phyloP scores from a whole-genome alignment of 2,888 invertebrate genomes.

The Sthenelais limicola region DNA sequence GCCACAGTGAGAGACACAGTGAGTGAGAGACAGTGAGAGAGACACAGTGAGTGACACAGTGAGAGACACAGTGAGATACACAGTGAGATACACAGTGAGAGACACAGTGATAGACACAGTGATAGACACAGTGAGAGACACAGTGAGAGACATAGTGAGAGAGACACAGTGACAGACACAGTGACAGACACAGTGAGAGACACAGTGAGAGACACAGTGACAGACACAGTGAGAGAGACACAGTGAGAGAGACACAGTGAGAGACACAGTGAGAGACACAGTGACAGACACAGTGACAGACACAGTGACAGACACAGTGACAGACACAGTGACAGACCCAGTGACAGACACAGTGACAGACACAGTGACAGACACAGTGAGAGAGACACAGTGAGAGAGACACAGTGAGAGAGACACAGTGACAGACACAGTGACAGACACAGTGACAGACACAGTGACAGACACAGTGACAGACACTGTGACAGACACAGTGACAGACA shows the following conservation, averaged over 20 bases:
- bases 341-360: too few species aligned
- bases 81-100: too few species aligned
- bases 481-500: too few species aligned
- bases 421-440: too few species aligned
- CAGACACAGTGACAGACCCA: not conserved
- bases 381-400: too few species aligned
- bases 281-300: not conserved
- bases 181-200: not conserved
- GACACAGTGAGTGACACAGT: not conserved
- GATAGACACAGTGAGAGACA: too few species aligned
- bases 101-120: too few species aligned
- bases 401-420: too few species aligned
- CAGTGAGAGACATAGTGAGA: too few species aligned
- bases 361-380: too few species aligned
- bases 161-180: not conserved
- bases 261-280: not conserved
- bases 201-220: not conserved
- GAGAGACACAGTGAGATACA: not conserved
- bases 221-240: not conserved
- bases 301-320: not conserved
- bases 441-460: too few species aligned
- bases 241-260: not conserved
- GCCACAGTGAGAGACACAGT: not conserved
- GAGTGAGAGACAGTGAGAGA: not conserved
- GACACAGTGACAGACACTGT: too few species aligned